Evolutionary conservation across 1,140 invertebrate genomes (phyloP).

Genomic region (Drosophila baimaii): DNA sequence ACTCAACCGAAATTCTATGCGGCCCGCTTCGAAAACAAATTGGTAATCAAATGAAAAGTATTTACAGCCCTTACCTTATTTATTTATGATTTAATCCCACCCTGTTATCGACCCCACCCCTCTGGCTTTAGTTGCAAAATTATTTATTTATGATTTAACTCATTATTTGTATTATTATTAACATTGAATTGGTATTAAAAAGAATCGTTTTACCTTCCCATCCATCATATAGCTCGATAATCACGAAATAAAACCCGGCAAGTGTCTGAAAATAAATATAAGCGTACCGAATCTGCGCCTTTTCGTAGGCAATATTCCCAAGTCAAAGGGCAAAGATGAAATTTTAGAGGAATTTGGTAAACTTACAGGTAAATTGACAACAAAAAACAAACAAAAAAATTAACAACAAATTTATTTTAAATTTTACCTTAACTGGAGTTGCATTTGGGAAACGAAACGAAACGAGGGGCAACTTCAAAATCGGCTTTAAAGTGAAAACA

Average conservation of each 20-base stretch:
- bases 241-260: constrained; percentile 99
- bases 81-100: constrained; percentile 28
- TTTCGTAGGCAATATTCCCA: constrained; percentile 99
- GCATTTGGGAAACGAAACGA: constrained; percentile 20
- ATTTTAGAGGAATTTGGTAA: constrained; percentile 99
- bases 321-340: constrained; percentile 99
- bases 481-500: constrained; percentile 80
- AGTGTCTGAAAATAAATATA: constrained; percentile 99
- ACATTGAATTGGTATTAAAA: constrained; percentile 78
- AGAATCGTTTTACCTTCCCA: constrained; percentile 85
- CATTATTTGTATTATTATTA: constrained; percentile 66
- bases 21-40: constrained; percentile 45
- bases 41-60: constrained; percentile 61
- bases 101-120: constrained; percentile 6
- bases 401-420: constrained; percentile 84
- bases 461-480: constrained; percentile 50
- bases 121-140: constrained; percentile 36
- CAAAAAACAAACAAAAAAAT: constrained; percentile 84
- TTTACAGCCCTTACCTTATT: constrained; percentile 24
- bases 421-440: constrained; percentile 63
- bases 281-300: constrained; percentile 99
- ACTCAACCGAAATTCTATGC: constrained; percentile 51
- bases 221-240: constrained; percentile 95
- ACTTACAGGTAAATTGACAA: constrained; percentile 95
- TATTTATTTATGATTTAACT: constrained; percentile 36